Evolutionary conservation across 2,113 vertebrate genomes (phyloP).

Genomic region (Monopterus albus): DNA sequence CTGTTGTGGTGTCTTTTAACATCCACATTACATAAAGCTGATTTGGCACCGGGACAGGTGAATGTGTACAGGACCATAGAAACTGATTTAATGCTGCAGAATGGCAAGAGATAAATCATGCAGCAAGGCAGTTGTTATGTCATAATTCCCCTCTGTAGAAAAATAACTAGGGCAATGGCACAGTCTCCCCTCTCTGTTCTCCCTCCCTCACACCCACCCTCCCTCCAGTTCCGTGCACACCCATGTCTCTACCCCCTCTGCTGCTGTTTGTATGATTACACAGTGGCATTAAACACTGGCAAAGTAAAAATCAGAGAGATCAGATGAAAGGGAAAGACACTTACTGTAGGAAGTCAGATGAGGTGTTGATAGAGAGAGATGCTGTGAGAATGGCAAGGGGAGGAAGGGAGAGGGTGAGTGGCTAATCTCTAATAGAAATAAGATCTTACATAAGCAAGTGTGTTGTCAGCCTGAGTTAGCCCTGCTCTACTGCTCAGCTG

Average conservation of each 20-base stretch:
- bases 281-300: slow-evolving; percentile 20
- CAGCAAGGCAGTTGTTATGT: slow-evolving; percentile 74
- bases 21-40: slow-evolving; percentile 67
- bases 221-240: slow-evolving; percentile 26
- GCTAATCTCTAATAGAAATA: slow-evolving; percentile 82
- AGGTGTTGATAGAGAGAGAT: slow-evolving; percentile 28
- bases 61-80: slow-evolving; percentile 50
- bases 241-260: slow-evolving; percentile 8
- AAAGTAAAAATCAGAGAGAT: slow-evolving; percentile 35
- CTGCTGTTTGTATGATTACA: slow-evolving; percentile 35
- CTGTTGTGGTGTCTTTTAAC: slow-evolving; percentile 42
- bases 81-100: slow-evolving; percentile 59
- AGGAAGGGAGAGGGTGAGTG: slow-evolving; percentile 51
- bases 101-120: slow-evolving; percentile 57
- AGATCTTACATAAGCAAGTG: slow-evolving; percentile 77
- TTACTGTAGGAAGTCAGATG: slow-evolving; percentile 18
- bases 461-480: slow-evolving; percentile 67
- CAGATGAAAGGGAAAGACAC: neutral
- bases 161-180: slow-evolving; percentile 77
- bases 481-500: slow-evolving; percentile 57
- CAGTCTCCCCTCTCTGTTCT: slow-evolving; percentile 44
- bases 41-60: slow-evolving; percentile 52
- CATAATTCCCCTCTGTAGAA: slow-evolving; percentile 68
- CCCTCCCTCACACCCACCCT: neutral
- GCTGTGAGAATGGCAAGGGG: slow-evolving; percentile 29